These are phyloP conservation scores for Ochotona curzoniae DNA, from an alignment of 2,113 vertebrate species.

Conservation along the genomic window DNA sequence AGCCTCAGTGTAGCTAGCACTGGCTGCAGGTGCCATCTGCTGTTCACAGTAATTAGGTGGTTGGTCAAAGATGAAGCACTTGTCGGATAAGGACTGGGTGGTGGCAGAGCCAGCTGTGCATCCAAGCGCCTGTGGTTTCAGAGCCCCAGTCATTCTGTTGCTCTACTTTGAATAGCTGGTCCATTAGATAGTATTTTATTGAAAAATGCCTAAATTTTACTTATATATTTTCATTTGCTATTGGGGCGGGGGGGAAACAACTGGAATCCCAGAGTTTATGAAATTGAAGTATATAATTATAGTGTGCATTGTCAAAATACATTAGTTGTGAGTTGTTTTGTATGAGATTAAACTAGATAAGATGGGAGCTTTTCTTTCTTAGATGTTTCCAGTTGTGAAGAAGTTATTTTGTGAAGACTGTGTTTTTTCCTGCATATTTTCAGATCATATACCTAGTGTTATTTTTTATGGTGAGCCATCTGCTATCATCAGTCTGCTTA, in stretches of 20 bases:
- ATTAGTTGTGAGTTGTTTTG: constrained; percentile 13
- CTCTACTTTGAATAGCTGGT: background rate
- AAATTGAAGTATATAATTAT: background rate
- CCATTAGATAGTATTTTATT: background rate
- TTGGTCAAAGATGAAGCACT: background rate
- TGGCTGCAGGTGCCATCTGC: background rate
- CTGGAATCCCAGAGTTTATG: background rate
- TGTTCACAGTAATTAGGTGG: background rate
- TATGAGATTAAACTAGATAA: background rate
- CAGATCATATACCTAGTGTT: background rate
- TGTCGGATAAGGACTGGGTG: background rate
- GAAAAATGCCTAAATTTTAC: background rate
- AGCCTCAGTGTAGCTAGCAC: background rate
- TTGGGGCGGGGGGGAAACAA: background rate
- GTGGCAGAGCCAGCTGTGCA: background rate
- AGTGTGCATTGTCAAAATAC: constrained; percentile 15
- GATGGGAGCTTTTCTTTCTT: background rate
- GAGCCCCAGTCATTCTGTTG: background rate
- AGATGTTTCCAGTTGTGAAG: background rate
- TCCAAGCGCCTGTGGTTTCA: background rate
- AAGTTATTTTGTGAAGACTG: background rate
- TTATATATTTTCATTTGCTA: background rate
- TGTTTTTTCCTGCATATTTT: background rate
- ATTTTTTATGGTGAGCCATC: constrained; percentile 23
- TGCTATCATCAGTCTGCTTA: background rate